These are phyloP conservation scores for Rotaria magnacalcarata DNA, from an alignment of 2,888 invertebrate species.

Conservation along the genomic window DNA sequence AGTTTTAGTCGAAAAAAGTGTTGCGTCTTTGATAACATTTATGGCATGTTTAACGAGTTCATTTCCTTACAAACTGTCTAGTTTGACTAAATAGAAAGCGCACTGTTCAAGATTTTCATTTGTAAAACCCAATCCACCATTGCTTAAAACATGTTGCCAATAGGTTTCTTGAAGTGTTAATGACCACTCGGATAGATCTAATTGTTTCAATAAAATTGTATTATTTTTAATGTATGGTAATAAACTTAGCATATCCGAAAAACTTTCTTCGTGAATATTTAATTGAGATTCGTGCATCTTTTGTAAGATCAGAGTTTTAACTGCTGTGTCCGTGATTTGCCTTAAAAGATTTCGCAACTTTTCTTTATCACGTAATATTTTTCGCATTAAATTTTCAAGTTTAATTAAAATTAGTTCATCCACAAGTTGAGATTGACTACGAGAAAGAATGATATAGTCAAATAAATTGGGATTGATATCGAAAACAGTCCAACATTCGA, in stretches of 20 bases:
- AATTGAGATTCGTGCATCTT: neutral
- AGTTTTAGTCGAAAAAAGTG: neutral
- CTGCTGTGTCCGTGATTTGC: neutral
- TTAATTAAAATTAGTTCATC: neutral
- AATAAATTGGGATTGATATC: neutral
- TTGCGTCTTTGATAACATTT: neutral
- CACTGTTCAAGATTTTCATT: neutral
- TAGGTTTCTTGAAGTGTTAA: neutral
- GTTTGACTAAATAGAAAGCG: neutral
- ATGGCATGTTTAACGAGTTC: neutral
- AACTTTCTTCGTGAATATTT: neutral
- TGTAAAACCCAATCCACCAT: neutral
- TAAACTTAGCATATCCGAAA: neutral
- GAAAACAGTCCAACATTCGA: neutral
- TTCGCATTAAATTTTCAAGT: conserved; percentile 21
- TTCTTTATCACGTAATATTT: neutral
- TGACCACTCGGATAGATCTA: neutral
- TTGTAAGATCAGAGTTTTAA: neutral
- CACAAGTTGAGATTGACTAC: neutral
- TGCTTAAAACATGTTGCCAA: neutral
- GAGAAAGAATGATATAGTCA: neutral
- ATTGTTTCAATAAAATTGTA: neutral
- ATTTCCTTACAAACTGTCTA: neutral
- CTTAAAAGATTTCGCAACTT: neutral
- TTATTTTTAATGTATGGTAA: neutral